Percentiles rank a stretch among this genome's conserved stretches.
phyloP scores from a whole-genome alignment of 2,888 invertebrate genomes.

The Tricholauxania praeusta region DNA sequence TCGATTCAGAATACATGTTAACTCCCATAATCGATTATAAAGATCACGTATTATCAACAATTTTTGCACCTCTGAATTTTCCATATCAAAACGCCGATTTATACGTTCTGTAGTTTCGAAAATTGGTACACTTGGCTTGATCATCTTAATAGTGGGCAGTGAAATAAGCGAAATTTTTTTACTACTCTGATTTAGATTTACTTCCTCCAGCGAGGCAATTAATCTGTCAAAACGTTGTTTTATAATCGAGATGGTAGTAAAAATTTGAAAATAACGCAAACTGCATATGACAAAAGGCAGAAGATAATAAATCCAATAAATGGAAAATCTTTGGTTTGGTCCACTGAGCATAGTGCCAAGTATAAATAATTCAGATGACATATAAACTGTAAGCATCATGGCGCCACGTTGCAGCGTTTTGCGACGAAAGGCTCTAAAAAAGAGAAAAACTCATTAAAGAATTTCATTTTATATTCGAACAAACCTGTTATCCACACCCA shows the following conservation, averaged over 20 bases:
- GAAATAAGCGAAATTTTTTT: background rate
- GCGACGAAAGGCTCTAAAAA: conserved; percentile 45
- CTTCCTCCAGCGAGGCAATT: conserved; percentile 49
- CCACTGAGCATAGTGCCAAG: conserved; percentile 49
- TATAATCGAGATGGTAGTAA: conserved; percentile 54
- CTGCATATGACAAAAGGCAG: conserved; percentile 58
- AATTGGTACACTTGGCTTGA: background rate
- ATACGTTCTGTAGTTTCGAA: conserved; percentile 18
- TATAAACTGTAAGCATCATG: conserved; percentile 53
- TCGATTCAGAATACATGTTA: conserved; percentile 57
- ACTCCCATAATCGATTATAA: conserved; percentile 62
- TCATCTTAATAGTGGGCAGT: conserved; percentile 7
- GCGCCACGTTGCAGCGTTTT: conserved; percentile 42
- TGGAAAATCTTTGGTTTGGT: conserved; percentile 41
- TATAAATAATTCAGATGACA: conserved; percentile 51
- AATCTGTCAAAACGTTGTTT: conserved; percentile 57
- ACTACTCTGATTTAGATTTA: conserved; percentile 45
- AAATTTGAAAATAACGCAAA: conserved; percentile 62
- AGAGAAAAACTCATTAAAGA: background rate
- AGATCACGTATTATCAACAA: conserved; percentile 57
- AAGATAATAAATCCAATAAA: conserved; percentile 59
- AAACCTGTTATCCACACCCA: conserved; percentile 52
- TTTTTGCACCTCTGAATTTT: conserved; percentile 49
- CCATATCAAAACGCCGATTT: conserved; percentile 34
- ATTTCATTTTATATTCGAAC: background rate